Conservation (phyloP, 1,140 invertebrate genomes). For the Drosophila elegans region DNA sequence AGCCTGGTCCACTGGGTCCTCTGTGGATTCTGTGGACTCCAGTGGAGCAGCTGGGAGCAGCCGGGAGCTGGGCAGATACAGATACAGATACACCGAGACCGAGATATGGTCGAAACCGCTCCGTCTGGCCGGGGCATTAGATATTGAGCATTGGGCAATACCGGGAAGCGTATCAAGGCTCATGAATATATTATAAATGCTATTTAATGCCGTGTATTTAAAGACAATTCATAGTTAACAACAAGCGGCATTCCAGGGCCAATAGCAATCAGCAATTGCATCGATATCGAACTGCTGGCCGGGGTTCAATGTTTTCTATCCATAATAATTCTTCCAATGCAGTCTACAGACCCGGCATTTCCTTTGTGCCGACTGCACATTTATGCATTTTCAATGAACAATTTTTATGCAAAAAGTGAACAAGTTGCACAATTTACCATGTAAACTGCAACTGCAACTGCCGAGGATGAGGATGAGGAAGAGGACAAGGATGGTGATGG, state of each 20-base stretch:
- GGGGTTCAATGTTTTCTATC: conserved; percentile 76
- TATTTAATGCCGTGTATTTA: conserved; percentile 82
- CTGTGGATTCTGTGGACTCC: not conserved
- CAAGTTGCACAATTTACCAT: conserved; percentile 83
- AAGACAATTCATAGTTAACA: conserved; percentile 76
- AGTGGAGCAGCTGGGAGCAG: conserved; percentile 15
- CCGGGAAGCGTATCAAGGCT: conserved; percentile 71
- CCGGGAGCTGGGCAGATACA: conserved; percentile 32
- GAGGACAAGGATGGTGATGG: not conserved
- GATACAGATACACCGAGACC: conserved; percentile 2
- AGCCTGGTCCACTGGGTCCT: not conserved
- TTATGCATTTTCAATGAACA: conserved; percentile 84
- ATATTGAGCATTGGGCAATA: conserved; percentile 77
- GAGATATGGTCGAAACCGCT: conserved; percentile 42
- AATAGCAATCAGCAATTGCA: conserved; percentile 77
- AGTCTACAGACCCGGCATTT: conserved; percentile 57
- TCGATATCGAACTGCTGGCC: conserved; percentile 67
- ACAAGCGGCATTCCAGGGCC: conserved; percentile 34
- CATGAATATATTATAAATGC: conserved; percentile 83
- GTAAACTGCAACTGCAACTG: conserved; percentile 68
- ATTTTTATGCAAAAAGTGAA: conserved; percentile 84
- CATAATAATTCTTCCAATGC: conserved; percentile 79
- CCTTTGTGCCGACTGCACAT: conserved; percentile 80
- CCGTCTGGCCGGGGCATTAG: conserved; percentile 48
- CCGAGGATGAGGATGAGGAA: conserved; percentile 19